Conservation (phyloP, 2,797 vertebrate genomes). For the Remorina albescens region DNA sequence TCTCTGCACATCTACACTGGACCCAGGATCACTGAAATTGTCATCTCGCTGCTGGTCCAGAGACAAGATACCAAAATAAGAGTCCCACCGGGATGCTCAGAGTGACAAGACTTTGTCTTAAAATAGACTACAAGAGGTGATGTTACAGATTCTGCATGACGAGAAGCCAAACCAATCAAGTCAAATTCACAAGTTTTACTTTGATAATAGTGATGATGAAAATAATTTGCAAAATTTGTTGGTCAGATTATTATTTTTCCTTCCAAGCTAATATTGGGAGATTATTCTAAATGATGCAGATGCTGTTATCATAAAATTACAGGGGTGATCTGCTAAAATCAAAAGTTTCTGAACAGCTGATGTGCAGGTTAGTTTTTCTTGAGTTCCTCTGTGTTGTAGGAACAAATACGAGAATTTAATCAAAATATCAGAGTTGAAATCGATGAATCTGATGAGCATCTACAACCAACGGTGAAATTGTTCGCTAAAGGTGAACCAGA, state of each 20-base stretch:
- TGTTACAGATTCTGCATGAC: neutral
- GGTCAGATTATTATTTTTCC: neutral
- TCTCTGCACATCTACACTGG: neutral
- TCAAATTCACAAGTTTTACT: neutral
- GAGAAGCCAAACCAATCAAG: neutral
- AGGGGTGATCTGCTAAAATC: too few relatives aligned
- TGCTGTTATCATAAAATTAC: neutral
- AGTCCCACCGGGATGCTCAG: neutral
- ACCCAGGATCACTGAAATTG: neutral
- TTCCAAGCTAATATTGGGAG: neutral
- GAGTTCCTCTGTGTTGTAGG: neutral
- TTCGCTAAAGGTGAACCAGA: slow-evolving; percentile 4
- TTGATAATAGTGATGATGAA: neutral
- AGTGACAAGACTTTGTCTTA: slow-evolving; percentile 7
- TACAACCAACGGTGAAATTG: neutral
- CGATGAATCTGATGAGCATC: neutral
- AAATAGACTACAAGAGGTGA: neutral
- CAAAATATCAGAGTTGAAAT: neutral
- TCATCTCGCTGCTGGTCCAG: neutral
- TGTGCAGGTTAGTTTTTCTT: neutral
- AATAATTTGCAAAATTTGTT: neutral
- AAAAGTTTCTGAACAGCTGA: neutral
- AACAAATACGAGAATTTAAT: neutral
- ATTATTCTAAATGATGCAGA: neutral
- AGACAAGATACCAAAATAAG: slow-evolving; percentile 12